phyloP scores from a whole-genome alignment of 2,113 vertebrate species.

The Sebastes schlegelii region DNA sequence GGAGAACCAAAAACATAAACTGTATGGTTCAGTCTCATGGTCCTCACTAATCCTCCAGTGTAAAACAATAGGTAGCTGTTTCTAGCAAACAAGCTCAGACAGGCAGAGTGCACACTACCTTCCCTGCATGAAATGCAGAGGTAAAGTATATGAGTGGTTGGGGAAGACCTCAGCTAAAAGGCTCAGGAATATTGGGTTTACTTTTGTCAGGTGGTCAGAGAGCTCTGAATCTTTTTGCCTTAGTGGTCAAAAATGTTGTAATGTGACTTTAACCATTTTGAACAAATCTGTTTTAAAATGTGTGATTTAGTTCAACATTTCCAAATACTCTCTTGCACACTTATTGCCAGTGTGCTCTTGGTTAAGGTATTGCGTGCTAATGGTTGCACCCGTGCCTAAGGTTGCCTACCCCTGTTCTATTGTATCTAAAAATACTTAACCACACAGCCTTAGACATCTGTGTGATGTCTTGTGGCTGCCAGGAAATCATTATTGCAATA shows the following conservation, averaged over 20 bases:
- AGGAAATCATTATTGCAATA: constrained; percentile 31
- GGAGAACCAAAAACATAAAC: not conserved
- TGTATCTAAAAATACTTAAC: not conserved
- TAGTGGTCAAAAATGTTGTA: not conserved
- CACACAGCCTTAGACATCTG: not conserved
- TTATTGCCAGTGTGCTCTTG: no score
- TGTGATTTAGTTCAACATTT: no score
- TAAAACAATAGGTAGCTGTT: constrained; percentile 2
- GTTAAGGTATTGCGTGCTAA: no score
- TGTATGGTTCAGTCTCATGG: not conserved
- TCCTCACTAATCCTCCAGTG: not conserved
- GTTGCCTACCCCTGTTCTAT: not conserved
- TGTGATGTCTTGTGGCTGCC: constrained; percentile 8
- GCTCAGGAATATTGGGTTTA: not conserved
- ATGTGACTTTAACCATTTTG: not conserved
- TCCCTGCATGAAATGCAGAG: constrained; percentile 18
- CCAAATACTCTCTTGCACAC: no score
- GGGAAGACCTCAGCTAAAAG: not conserved
- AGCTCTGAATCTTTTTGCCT: constrained; percentile 6
- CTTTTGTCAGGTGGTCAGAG: not conserved
- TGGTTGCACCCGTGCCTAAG: no score
- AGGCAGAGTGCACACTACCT: constrained; percentile 5
- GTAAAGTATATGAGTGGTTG: constrained; percentile 6
- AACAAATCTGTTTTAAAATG: not conserved
- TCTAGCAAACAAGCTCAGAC: constrained; percentile 25